phyloP scores from a whole-genome alignment of 2,888 invertebrate genomes.

The Cheiracanthium punctorium region DNA sequence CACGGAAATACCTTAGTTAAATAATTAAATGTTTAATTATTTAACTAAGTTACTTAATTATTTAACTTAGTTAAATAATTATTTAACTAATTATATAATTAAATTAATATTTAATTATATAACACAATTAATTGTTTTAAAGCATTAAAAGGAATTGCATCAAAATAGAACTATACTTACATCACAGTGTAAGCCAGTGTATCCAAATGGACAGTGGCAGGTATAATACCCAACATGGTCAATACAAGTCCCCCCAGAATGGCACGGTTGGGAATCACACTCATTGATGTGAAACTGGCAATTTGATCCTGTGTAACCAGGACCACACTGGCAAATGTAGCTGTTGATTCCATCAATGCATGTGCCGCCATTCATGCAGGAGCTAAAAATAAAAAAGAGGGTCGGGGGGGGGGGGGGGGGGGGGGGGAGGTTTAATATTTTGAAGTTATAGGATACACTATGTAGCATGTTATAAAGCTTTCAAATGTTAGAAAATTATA shows the following conservation, averaged over 20 bases:
- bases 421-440: no score
- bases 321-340: constrained; percentile 92
- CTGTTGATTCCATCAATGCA: constrained; percentile 96
- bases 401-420: no score
- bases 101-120: background rate
- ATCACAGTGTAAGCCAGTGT: constrained; percentile 89
- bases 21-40: no score
- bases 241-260: constrained; percentile 92
- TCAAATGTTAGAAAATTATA: no score
- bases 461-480: no score
- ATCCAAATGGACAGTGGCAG: constrained; percentile 91
- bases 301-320: constrained; percentile 91
- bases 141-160: background rate
- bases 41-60: no score
- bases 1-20: no score
- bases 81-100: no score
- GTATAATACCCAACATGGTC: constrained; percentile 85
- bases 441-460: no score
- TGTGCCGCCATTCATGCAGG: constrained; percentile 93
- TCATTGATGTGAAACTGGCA: constrained; percentile 95
- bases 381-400: no score
- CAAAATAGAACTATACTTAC: constrained; percentile 22
- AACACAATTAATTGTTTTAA: background rate
- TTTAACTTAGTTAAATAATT: no score
- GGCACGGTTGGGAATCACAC: constrained; percentile 94